Base-by-base conservation (phyloP, 2,888 invertebrate genomes). In the Zaprionus lineosus region DNA sequence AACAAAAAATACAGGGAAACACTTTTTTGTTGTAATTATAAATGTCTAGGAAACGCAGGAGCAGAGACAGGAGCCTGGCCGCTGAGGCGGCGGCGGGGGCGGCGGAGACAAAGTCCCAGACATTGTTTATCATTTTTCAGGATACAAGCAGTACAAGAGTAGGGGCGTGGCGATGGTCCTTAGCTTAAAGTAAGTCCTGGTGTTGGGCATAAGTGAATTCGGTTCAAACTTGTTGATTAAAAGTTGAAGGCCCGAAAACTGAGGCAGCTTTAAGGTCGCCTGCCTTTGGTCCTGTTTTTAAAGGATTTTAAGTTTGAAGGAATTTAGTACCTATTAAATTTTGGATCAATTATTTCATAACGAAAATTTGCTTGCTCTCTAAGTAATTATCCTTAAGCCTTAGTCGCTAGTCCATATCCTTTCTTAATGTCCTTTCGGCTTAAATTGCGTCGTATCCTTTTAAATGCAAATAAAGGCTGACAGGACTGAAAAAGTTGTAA, bases 11-110 rank as follows among this genome's bases (percentile, higher is more conserved):
- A 24, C 6, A 24, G n/a, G 55, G 39, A 34, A 55, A 48, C 40
- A 62, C 40, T 68, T 69, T 55, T 61, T 65, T 71, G 69, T 62
- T 79, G 73, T 84, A 78, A 81, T 84, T 84, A 84, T 78, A 70
- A 78, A 55, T 67, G 79, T 85, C 83, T 75, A 47, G 61, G 61
- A 61, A 48, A 60, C 36, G 40, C 51, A 51, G 43, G 43, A 37
- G 48, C 48, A 44, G 48, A 11, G 21, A 33, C 41, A 56, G 55
- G n/a, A n/a, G n/a, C n/a, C n/a, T n/a, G n/a, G n/a, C n/a, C n/a
- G n/a, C n/a, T n/a, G n/a, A 51, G 55, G 59, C 59, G 11, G 14
- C n/a, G 28, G 8, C 8, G 8, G 28, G 8, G 28, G 28, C 26
- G 24, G 15, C 11, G 14, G 31, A 50, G 53, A 64, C 53, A 55